Evolutionary conservation across 2,113 vertebrate species (phyloP), one percentile per base, ranked within the genome.

Genomic region (Seriola rivoliana): DNA sequence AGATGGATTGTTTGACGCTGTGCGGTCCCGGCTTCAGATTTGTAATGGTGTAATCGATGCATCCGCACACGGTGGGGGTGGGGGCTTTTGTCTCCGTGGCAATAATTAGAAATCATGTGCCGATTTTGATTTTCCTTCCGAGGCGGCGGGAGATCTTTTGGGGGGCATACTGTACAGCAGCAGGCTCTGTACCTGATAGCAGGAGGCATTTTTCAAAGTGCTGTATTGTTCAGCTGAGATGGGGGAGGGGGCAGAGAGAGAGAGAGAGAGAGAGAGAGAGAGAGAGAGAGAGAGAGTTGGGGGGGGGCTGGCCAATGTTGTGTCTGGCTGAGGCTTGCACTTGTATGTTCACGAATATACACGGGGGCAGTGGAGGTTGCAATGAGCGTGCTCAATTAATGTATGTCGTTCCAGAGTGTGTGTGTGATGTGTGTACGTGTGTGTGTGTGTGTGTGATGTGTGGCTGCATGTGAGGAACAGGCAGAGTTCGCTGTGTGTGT

Each of bases 321-420:
- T 95, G 95, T 95, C 94, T 95, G 92, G 90, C 87, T 90, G 78
- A 91, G 87, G 84, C 74, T 90, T 92, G 89, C 92, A 93, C 94
- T 94, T 93, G 88, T 92, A 80, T 91, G 85, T 87, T 85, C 79
- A 58, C 54, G 1, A 29, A 59, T 50, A 64, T 58, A 83, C 54
- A 19, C n/a, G 62, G 64, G 48, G 55, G 46, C 59, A 71, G 58
- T 7, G 58, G 58, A 73, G 69, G 46, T 36, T 52, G 67, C 72
- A 76, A 38, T 57, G 44, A 70, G 52, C 21, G 17, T 52, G 78
- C 46, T 72, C 66, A 3, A 19, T 23, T 21, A 14, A 69, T 36
- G 32, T 46, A n/a, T 64, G 62, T 34, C 38, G 69, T 67, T 38
- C 21, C 16, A 19, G 36, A 54, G 54, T 21, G 68, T 60, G 19